A percentile compares a stretch with the other conserved stretches of the same genome.
Conservation (phyloP, 2,888 invertebrate species). For the Ormyrus pomaceus region DNA sequence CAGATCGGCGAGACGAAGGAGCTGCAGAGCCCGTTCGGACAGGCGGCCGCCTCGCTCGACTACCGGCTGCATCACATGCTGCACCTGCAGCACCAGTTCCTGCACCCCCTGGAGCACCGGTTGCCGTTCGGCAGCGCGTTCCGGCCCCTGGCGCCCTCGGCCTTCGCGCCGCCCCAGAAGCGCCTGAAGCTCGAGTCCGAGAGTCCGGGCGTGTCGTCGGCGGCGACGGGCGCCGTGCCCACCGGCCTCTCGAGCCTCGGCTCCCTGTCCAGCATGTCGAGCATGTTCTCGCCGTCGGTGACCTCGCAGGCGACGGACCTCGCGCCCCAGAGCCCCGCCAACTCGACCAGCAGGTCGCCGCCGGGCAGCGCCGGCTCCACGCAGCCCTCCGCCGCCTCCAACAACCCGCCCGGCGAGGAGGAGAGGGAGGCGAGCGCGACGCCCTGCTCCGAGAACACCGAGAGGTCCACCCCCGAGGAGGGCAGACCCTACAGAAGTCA, state of each 20-base stretch:
- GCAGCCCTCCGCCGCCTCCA: constrained; percentile 50
- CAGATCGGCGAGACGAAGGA: constrained; percentile 77
- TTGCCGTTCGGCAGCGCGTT: constrained; percentile 80
- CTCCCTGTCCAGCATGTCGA: constrained; percentile 73
- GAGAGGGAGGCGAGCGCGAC: constrained; percentile 75
- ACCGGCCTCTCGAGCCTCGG: constrained; percentile 71
- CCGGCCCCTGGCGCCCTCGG: constrained; percentile 80
- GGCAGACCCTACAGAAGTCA: constrained; percentile 76
- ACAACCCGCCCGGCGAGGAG: constrained; percentile 62
- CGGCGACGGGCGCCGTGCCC: constrained; percentile 59
- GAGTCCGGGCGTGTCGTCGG: constrained; percentile 62
- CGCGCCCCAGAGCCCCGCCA: constrained; percentile 71
- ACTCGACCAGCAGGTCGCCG: constrained; percentile 73
- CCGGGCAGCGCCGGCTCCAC: constrained; percentile 59
- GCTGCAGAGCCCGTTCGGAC: constrained; percentile 81
- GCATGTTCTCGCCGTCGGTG: constrained; percentile 73
- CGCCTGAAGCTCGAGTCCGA: constrained; percentile 76
- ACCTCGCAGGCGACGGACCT: constrained; percentile 64
- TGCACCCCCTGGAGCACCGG: constrained; percentile 82
- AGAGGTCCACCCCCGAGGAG: constrained; percentile 76
- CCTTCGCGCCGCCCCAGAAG: constrained; percentile 83
- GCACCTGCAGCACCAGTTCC: constrained; percentile 84
- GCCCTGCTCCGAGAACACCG: constrained; percentile 76
- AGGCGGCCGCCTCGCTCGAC: constrained; percentile 78
- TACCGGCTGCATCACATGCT: constrained; percentile 83